Percentiles rank a stretch among this genome's conserved stretches.
Conservation (phyloP, 2,113 vertebrate species). For the crab-eating macaque (Macaca fascicularis) region DNA sequence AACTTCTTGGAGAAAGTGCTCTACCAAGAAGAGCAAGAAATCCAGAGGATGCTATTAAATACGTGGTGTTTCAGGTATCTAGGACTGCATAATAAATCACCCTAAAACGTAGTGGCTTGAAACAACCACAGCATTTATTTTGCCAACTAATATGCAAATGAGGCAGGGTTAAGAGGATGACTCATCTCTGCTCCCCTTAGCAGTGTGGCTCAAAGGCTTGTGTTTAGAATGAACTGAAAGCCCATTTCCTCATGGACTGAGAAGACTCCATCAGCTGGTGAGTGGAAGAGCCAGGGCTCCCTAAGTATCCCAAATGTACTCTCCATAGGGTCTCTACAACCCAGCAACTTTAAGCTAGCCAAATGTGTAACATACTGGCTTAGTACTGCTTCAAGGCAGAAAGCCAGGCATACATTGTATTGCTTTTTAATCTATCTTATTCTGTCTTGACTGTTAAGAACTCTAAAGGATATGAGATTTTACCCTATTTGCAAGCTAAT, state of each 20-base stretch:
- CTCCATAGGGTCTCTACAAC: neutral
- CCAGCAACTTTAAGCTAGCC: neutral
- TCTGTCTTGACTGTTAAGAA: neutral
- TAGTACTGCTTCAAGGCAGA: neutral
- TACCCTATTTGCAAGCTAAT: neutral
- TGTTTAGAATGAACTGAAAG: neutral
- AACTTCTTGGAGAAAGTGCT: neutral
- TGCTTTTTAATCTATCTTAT: neutral
- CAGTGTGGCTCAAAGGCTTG: neutral
- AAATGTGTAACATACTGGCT: neutral
- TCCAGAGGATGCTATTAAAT: neutral
- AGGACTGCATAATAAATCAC: neutral
- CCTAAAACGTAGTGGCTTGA: neutral
- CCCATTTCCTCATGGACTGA: neutral
- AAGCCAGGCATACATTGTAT: neutral
- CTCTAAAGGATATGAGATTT: neutral
- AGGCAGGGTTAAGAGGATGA: neutral
- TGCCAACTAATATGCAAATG: neutral
- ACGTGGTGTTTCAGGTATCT: neutral
- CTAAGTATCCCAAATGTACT: neutral
- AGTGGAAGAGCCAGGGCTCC: neutral
- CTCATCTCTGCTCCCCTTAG: neutral
- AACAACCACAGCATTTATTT: neutral
- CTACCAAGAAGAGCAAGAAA: neutral
- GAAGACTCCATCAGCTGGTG: neutral